phyloP scores from a whole-genome alignment of 1,140 invertebrate genomes.

The Macrosteles quadrilineatus region DNA sequence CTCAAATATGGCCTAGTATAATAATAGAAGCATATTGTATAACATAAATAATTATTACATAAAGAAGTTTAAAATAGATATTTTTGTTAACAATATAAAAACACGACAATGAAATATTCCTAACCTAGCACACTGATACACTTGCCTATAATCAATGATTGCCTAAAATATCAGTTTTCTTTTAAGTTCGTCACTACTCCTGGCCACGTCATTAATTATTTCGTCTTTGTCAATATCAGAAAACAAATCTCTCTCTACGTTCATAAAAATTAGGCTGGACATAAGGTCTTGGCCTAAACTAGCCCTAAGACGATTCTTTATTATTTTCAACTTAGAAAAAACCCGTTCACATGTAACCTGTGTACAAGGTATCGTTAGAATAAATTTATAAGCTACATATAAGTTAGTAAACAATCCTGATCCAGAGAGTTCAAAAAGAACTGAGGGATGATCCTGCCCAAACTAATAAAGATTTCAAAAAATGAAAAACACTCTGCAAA shows the following conservation, averaged over 20 bases:
- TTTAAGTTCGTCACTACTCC: constrained; percentile 28
- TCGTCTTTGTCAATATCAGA: constrained; percentile 27
- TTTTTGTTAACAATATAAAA: too few species aligned
- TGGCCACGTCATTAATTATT: constrained; percentile 33
- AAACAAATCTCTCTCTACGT: constrained; percentile 36
- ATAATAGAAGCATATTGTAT: too few species aligned
- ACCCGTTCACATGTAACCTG: constrained; percentile 27
- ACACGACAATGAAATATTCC: too few species aligned
- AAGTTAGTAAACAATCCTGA: constrained; percentile 32
- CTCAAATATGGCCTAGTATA: too few species aligned
- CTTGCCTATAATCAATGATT: too few species aligned
- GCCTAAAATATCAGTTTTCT: constrained; percentile 28
- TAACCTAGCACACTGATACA: too few species aligned
- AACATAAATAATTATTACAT: too few species aligned
- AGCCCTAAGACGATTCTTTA: constrained; percentile 24
- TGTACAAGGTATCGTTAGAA: constrained; percentile 18
- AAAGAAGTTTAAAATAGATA: too few species aligned
- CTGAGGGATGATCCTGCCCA: too few species aligned
- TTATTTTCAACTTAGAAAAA: constrained; percentile 20
- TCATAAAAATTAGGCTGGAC: constrained; percentile 32
- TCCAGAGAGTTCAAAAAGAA: constrained; percentile 29
- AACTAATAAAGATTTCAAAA: too few species aligned
- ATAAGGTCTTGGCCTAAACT: constrained; percentile 34
- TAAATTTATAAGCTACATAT: constrained; percentile 34
- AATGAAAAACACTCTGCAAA: too few species aligned